Conservation (phyloP, 1,140 invertebrate species). For the Meloidogyne floridensis region DNA sequence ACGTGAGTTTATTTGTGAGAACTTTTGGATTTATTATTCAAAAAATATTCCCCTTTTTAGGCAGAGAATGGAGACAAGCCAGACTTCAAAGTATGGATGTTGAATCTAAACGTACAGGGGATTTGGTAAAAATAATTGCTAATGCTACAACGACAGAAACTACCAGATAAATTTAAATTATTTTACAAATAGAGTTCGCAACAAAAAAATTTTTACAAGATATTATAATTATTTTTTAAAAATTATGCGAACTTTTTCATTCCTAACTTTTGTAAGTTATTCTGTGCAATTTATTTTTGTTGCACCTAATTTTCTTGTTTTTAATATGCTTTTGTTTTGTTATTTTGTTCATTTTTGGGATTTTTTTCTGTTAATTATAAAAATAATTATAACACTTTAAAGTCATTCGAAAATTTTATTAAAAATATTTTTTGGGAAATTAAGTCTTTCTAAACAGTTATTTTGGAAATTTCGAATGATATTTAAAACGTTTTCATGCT, state of each 20-base stretch:
- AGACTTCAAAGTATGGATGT: conserved; percentile 49
- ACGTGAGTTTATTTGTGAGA: conserved; percentile 16
- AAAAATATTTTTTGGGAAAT: too few species aligned
- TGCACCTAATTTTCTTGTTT: background rate
- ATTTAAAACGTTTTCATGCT: background rate
- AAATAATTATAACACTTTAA: too few species aligned
- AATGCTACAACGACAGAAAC: conserved; percentile 22
- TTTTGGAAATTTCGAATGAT: too few species aligned
- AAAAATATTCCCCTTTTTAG: background rate
- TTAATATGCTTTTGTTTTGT: background rate
- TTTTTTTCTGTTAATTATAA: background rate
- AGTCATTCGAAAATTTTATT: too few species aligned
- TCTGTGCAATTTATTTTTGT: background rate
- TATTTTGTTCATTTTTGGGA: background rate
- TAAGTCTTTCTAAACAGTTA: too few species aligned
- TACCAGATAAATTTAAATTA: background rate
- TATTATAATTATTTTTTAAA: background rate
- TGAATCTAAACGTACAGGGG: conserved; percentile 49
- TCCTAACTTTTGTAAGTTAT: background rate
- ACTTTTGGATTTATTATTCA: background rate
- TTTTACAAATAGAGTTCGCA: background rate
- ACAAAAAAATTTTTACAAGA: background rate
- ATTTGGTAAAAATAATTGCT: conserved; percentile 48
- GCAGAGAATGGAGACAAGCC: conserved; percentile 50
- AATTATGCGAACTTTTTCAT: background rate